These are phyloP conservation scores for Dendrophyllia cribrosa DNA, from an alignment of 64 coral and sea anemone genomes.

Conservation along the genomic window DNA sequence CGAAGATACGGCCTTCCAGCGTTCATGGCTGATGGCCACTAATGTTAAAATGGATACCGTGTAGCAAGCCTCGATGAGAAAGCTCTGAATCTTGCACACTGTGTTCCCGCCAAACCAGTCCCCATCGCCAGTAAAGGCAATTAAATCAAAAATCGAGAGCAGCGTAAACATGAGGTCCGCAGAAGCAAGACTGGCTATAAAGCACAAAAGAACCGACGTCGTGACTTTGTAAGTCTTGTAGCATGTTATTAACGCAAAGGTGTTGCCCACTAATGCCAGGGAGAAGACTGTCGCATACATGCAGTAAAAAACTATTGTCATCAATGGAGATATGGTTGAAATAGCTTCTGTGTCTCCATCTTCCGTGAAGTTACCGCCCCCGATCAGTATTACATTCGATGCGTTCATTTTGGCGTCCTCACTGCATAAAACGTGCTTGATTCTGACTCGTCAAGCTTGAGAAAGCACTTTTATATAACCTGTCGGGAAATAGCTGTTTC, in stretches of 20 bases:
- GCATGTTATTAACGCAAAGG: conserved; percentile 75
- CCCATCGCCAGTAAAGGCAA: conserved; percentile 55
- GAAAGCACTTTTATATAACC: background rate
- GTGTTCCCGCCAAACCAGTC: conserved; percentile 75
- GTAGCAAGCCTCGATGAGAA: conserved; percentile 84
- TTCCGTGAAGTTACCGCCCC: background rate
- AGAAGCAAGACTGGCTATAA: conserved; percentile 76
- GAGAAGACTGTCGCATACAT: conserved; percentile 65
- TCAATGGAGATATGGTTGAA: background rate
- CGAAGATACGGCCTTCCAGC: conserved; percentile 66
- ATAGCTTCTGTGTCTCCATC: background rate
- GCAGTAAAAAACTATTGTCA: conserved; percentile 1
- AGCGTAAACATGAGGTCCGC: conserved; percentile 84
- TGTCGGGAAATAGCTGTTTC: background rate
- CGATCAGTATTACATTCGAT: background rate
- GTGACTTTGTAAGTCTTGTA: conserved; percentile 74
- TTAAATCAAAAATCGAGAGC: conserved; percentile 75
- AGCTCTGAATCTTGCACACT: conserved; percentile 79
- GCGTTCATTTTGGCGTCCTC: background rate
- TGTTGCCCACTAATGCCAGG: conserved; percentile 71
- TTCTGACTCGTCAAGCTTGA: background rate
- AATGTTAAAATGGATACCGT: conserved; percentile 81
- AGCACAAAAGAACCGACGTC: conserved; percentile 57
- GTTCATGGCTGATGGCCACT: conserved; percentile 74
- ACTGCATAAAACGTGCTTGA: background rate